These are phyloP conservation scores for Rhineura floridana DNA, from an alignment of 2,113 vertebrate species.

Conservation along the genomic window DNA sequence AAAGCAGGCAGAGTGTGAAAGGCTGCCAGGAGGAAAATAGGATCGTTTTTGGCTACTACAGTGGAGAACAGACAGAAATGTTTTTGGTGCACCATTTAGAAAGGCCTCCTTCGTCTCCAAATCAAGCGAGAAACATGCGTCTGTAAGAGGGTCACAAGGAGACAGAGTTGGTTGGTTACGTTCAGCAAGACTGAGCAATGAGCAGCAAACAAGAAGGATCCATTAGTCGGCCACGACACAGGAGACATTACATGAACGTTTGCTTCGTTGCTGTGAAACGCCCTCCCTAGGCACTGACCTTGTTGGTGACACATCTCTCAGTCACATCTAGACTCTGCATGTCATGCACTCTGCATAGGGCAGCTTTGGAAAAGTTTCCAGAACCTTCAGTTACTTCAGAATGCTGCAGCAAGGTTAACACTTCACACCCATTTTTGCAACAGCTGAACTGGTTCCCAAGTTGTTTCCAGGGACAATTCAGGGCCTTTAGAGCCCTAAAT, in stretches of 20 bases:
- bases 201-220: background rate
- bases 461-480: too few species aligned
- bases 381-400: background rate
- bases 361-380: background rate
- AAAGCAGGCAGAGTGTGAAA: background rate
- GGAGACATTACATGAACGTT: background rate
- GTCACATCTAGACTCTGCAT: background rate
- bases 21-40: background rate
- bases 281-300: background rate
- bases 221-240: background rate
- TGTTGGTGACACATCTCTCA: background rate
- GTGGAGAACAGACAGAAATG: background rate
- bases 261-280: background rate
- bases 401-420: background rate
- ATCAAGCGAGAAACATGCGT: background rate
- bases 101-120: background rate
- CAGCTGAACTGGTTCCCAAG: too few species aligned
- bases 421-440: too few species aligned
- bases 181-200: background rate
- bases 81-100: background rate
- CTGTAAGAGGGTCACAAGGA: background rate
- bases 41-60: background rate
- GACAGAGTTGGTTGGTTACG: background rate
- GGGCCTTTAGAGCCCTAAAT: too few species aligned
- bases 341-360: background rate